phyloP scores from a whole-genome alignment of 2,888 invertebrate species.

The Baronia brevicornis region DNA sequence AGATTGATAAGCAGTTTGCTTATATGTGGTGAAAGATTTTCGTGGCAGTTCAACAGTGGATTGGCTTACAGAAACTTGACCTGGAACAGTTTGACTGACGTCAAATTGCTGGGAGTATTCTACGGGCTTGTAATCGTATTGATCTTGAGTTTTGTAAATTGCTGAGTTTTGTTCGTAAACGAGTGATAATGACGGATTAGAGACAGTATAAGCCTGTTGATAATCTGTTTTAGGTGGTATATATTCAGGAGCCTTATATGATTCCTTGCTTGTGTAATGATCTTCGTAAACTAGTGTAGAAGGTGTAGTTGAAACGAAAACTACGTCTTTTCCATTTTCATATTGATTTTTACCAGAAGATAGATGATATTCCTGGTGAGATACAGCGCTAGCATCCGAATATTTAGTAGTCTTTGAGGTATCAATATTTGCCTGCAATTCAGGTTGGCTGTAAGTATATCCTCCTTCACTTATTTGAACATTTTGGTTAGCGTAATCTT shows the following conservation, averaged over 20 bases:
- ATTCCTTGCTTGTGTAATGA: conserved; percentile 50
- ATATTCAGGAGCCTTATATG: conserved; percentile 37
- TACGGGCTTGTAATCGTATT: conserved; percentile 35
- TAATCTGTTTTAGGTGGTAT: conserved; percentile 42
- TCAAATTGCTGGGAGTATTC: conserved; percentile 33
- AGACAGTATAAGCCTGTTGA: conserved; percentile 40
- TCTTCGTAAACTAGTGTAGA: conserved; percentile 54
- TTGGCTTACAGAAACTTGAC: conserved; percentile 24
- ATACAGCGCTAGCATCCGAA: conserved; percentile 58
- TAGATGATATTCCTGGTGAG: conserved; percentile 58
- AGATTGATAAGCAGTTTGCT: conserved; percentile 44
- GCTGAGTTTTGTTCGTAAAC: conserved; percentile 39
- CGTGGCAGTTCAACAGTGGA: conserved; percentile 42
- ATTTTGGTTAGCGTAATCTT: conserved; percentile 33
- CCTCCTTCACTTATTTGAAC: conserved; percentile 39
- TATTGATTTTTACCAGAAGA: conserved; percentile 33
- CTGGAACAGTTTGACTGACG: conserved; percentile 14
- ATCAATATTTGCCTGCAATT: conserved; percentile 52
- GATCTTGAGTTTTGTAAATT: conserved; percentile 33
- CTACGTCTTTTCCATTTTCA: conserved; percentile 37
- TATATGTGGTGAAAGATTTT: conserved; percentile 37
- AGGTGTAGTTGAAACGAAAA: conserved; percentile 55
- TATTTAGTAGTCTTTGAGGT: conserved; percentile 38
- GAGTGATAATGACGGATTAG: conserved; percentile 39
- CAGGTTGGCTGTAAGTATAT: conserved; percentile 55